Conservation (phyloP, 2,888 invertebrate genomes). For the Notocelia uddmanniana region DNA sequence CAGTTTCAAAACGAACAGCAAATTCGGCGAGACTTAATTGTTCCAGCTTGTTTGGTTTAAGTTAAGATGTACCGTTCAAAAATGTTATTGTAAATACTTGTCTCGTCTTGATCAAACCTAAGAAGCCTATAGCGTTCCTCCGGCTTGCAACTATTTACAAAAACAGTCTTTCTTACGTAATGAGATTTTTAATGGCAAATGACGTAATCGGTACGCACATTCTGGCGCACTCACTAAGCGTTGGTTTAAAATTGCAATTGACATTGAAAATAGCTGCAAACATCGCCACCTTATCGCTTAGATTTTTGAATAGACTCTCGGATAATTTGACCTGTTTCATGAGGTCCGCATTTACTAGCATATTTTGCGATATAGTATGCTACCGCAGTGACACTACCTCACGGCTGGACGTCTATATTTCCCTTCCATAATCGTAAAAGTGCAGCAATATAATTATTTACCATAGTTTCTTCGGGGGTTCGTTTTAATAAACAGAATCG, state of each 20-base stretch:
- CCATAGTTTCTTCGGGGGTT: slow-evolving; percentile 50
- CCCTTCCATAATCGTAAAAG: slow-evolving; percentile 54
- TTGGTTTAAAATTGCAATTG: slow-evolving; percentile 54
- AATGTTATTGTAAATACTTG: slow-evolving; percentile 52
- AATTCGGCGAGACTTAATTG: slow-evolving; percentile 55
- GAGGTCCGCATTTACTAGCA: slow-evolving; percentile 54
- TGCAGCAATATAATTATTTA: slow-evolving; percentile 58
- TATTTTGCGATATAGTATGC: slow-evolving; percentile 59
- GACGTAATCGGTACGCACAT: slow-evolving; percentile 57
- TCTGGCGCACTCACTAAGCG: slow-evolving; percentile 54
- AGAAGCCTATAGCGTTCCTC: slow-evolving; percentile 55
- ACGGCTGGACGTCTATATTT: slow-evolving; percentile 62
- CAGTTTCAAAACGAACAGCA: slow-evolving; percentile 53
- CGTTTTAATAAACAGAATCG: slow-evolving; percentile 57
- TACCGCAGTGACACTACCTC: slow-evolving; percentile 57
- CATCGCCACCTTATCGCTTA: slow-evolving; percentile 48
- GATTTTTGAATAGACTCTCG: slow-evolving; percentile 50
- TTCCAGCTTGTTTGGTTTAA: slow-evolving; percentile 50
- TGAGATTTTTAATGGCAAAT: slow-evolving; percentile 52
- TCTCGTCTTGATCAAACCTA: slow-evolving; percentile 52
- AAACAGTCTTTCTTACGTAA: slow-evolving; percentile 54
- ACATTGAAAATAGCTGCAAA: slow-evolving; percentile 53
- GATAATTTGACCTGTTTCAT: slow-evolving; percentile 53
- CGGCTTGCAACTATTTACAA: slow-evolving; percentile 56
- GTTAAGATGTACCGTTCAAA: slow-evolving; percentile 52